Conservation (phyloP, 2,888 invertebrate species). For the Agelastica alni region DNA sequence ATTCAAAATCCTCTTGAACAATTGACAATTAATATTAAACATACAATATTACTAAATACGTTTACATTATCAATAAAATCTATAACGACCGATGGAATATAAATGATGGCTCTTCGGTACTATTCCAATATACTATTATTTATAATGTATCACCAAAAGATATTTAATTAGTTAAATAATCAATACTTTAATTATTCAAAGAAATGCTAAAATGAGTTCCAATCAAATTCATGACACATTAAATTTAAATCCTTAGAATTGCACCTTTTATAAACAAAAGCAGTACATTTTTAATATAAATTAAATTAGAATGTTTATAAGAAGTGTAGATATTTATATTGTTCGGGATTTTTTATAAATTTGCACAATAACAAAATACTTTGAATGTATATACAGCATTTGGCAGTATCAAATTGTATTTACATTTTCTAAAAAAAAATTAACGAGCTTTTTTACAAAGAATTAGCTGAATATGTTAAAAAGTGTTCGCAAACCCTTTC, state of each 20-base stretch:
- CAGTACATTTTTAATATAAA: constrained; percentile 30
- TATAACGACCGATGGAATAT: not conserved
- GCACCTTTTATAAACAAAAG: constrained; percentile 13
- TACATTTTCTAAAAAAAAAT: too few species aligned
- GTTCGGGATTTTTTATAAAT: too few species aligned
- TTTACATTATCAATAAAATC: constrained; percentile 13
- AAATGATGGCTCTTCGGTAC: constrained; percentile 5
- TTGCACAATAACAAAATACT: too few species aligned
- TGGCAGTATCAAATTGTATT: too few species aligned
- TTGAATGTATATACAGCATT: too few species aligned
- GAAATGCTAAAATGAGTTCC: constrained; percentile 28
- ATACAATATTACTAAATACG: constrained; percentile 17
- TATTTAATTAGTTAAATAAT: constrained; percentile 38
- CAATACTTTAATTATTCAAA: constrained; percentile 35
- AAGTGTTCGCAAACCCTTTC: too few species aligned
- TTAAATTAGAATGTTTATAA: constrained; percentile 25
- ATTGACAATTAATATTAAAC: constrained; percentile 16
- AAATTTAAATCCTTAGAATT: constrained; percentile 21
- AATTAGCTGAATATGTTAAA: too few species aligned
- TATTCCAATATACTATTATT: constrained; percentile 28
- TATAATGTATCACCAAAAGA: constrained; percentile 33
- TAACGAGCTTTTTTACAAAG: too few species aligned
- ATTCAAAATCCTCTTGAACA: not conserved
- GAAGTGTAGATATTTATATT: constrained; percentile 1
- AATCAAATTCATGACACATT: constrained; percentile 28